A percentile compares a stretch with the other conserved stretches of the same genome.
phyloP scores from a whole-genome alignment of 2,797 vertebrate genomes.

The Austrolebias charrua region DNA sequence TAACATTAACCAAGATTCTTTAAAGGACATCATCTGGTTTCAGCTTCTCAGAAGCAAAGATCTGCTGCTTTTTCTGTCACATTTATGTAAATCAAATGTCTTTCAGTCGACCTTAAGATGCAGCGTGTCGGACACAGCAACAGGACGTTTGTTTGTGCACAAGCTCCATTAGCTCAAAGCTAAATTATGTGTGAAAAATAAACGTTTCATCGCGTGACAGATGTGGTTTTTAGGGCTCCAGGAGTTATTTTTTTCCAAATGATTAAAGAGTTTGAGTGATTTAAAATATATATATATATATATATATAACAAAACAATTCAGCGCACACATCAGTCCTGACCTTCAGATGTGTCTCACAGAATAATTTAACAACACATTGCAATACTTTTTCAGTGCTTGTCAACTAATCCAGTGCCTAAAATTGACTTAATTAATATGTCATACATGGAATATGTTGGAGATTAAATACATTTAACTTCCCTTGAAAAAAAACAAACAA shows the following conservation, averaged over 20 bases:
- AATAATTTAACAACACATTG: not conserved
- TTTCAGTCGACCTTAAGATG: slow-evolving; percentile 5
- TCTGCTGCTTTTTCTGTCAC: not conserved
- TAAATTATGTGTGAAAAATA: slow-evolving; percentile 35
- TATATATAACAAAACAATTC: slow-evolving; percentile 10
- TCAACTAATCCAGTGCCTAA: not conserved
- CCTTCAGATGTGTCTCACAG: slow-evolving; percentile 4
- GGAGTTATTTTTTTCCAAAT: slow-evolving; percentile 30
- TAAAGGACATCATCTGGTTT: not conserved
- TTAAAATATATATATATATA: no score
- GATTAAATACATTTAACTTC: not conserved
- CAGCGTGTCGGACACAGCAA: slow-evolving; percentile 1
- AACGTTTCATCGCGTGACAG: slow-evolving; percentile 26
- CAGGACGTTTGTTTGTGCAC: not conserved
- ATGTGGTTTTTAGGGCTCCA: slow-evolving; percentile 10
- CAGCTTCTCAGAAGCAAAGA: not conserved
- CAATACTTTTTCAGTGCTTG: not conserved
- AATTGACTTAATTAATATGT: not conserved
- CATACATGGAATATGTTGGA: not conserved
- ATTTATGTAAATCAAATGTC: not conserved
- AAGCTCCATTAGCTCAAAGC: slow-evolving; percentile 11
- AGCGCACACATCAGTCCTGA: slow-evolving; percentile 5
- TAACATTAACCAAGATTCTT: not conserved
- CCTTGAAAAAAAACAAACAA: not conserved
- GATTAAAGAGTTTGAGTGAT: slow-evolving; percentile 14